Percentiles rank a stretch among this genome's conserved stretches.
phyloP scores from a whole-genome alignment of 1,140 invertebrate genomes.

The Elysia chlorotica region DNA sequence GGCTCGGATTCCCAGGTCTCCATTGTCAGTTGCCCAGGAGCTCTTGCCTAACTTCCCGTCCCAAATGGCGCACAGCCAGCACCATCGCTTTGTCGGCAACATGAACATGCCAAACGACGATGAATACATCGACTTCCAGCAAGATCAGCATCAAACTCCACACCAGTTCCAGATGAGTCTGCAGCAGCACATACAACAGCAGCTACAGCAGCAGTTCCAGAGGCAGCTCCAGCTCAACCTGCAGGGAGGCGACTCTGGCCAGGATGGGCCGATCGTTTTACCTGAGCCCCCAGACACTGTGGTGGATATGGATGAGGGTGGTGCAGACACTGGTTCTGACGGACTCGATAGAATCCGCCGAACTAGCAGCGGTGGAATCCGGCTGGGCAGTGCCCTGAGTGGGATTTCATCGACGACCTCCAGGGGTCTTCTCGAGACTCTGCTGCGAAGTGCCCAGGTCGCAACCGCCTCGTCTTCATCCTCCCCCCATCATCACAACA shows the following conservation, averaged over 20 bases:
- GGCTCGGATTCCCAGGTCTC: constrained; percentile 24
- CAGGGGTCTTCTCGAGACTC: not conserved
- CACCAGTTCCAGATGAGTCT: constrained; percentile 10
- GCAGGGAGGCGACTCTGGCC: constrained; percentile 1
- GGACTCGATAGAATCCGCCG: no score
- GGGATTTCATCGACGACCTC: no score
- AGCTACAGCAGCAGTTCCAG: constrained; percentile 16
- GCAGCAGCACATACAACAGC: constrained; percentile 20
- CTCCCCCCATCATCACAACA: constrained; percentile 8
- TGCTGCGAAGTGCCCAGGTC: constrained; percentile 8
- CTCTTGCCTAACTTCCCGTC: constrained; percentile 29
- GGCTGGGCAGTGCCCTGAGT: no score
- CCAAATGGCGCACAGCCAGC: not conserved
- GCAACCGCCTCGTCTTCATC: no score
- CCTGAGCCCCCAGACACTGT: constrained; percentile 22
- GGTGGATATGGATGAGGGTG: constrained; percentile 10
- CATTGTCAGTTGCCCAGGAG: constrained; percentile 27
- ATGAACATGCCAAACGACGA: no score
- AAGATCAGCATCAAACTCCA: not conserved
- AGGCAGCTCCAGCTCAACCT: constrained; percentile 19
- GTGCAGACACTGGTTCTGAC: no score
- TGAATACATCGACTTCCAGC: not conserved
- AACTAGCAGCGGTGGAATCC: no score
- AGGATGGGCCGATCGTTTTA: not conserved
- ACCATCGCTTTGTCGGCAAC: no score